phyloP scores from a whole-genome alignment of 2,113 vertebrate species.

The Otus sunia region DNA sequence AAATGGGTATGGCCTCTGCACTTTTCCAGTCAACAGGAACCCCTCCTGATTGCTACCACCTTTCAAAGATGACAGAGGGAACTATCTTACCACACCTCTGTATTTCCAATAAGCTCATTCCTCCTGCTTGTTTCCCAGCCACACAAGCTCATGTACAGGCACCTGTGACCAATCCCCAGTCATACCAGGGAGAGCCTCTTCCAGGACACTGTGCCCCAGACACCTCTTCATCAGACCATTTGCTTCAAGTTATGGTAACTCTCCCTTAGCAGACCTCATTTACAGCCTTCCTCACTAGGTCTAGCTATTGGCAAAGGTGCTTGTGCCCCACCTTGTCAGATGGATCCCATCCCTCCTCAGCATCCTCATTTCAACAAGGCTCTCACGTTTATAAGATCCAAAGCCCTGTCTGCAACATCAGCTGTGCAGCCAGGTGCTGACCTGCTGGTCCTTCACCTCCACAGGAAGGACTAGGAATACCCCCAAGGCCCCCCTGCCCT shows the following conservation, averaged over 20 bases:
- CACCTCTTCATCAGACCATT: neutral
- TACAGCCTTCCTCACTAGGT: neutral
- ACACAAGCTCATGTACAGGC: fast-evolving
- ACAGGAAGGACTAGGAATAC: neutral
- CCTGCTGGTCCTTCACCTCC: neutral
- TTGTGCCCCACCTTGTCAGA: neutral
- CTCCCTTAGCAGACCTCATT: neutral
- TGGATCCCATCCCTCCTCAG: neutral
- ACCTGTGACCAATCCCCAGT: neutral
- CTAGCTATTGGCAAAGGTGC: neutral
- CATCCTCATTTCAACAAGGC: neutral
- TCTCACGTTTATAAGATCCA: neutral
- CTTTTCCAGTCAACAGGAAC: neutral
- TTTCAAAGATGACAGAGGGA: neutral
- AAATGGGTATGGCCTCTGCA: fast-evolving
- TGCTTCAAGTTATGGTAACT: neutral
- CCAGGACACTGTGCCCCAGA: neutral
- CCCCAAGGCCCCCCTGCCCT: neutral
- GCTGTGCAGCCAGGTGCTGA: neutral
- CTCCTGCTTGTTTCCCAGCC: neutral
- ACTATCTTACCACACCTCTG: neutral
- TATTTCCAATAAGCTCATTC: neutral
- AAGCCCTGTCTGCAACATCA: neutral
- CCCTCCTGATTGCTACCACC: neutral
- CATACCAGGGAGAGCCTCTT: neutral